Conservation (phyloP, 2,888 invertebrate species). For the Tetheella fluctuosa region DNA sequence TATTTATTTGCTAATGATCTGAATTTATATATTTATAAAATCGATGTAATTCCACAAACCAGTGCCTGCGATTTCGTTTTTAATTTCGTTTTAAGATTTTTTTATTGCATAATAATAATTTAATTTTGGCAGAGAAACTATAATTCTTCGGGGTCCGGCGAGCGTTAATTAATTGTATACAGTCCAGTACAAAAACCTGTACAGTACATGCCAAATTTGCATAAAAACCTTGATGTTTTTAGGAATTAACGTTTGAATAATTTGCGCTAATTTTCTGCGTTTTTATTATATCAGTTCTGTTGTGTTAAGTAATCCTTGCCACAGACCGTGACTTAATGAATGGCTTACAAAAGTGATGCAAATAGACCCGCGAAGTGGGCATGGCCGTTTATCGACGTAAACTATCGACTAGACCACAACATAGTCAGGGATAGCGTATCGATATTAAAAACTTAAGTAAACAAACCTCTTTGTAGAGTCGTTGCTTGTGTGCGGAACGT, state of each 20-base stretch:
- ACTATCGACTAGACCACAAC: slow-evolving; percentile 58
- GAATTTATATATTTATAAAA: too few species aligned
- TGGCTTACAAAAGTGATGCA: slow-evolving; percentile 68
- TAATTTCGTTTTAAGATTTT: too few species aligned
- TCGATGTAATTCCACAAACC: too few species aligned
- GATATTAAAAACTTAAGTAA: slow-evolving; percentile 44
- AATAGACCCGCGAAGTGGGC: slow-evolving; percentile 60
- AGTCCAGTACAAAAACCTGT: background rate
- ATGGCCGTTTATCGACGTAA: slow-evolving; percentile 53
- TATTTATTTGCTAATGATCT: too few species aligned
- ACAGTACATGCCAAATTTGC: background rate
- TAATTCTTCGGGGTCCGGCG: background rate
- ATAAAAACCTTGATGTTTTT: slow-evolving; percentile 1
- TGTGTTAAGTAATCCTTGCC: slow-evolving; percentile 68
- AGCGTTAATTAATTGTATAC: background rate
- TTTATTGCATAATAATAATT: too few species aligned
- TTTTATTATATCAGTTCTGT: slow-evolving; percentile 26
- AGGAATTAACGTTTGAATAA: slow-evolving; percentile 1
- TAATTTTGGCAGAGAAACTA: background rate
- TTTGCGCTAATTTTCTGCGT: background rate
- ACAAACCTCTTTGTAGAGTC: slow-evolving; percentile 72
- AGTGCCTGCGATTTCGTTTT: too few species aligned
- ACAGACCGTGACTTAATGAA: slow-evolving; percentile 70
- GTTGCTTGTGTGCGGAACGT: slow-evolving; percentile 51
- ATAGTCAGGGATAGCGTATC: slow-evolving; percentile 34